phyloP scores from a whole-genome alignment of 2,113 vertebrate species.

The Crypturellus undulatus region DNA sequence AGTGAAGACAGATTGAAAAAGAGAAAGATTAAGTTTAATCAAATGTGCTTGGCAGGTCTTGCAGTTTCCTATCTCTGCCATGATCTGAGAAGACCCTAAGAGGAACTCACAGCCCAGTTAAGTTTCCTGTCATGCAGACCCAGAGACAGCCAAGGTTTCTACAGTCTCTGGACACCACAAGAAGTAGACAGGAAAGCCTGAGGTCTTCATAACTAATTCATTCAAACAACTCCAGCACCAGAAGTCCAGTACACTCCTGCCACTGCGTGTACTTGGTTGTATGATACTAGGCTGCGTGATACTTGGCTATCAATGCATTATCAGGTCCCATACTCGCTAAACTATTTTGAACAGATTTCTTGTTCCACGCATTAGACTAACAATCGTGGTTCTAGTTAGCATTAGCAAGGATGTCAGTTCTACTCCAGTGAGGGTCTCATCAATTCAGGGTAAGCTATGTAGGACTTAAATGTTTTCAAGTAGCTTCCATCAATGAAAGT shows the following conservation, averaged over 20 bases:
- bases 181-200: neutral
- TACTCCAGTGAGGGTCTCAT: neutral
- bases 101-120: neutral
- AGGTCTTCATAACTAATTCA: neutral
- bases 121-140: neutral
- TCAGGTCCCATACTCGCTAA: neutral
- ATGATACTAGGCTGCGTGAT: too few relatives aligned
- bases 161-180: neutral
- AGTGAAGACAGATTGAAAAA: neutral
- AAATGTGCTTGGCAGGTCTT: neutral
- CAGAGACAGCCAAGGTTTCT: neutral
- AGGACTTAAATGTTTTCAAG: neutral
- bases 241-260: neutral
- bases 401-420: neutral
- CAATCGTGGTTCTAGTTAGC: neutral
- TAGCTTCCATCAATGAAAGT: neutral
- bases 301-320: neutral
- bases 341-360: neutral
- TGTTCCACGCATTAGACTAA: neutral
- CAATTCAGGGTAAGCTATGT: neutral
- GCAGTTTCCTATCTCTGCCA: rapidly evolving
- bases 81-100: neutral
- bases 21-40: neutral
- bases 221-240: neutral
- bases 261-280: too few relatives aligned